Base-by-base conservation (phyloP, 2,113 vertebrate species). In the Dicaeum eximium region DNA sequence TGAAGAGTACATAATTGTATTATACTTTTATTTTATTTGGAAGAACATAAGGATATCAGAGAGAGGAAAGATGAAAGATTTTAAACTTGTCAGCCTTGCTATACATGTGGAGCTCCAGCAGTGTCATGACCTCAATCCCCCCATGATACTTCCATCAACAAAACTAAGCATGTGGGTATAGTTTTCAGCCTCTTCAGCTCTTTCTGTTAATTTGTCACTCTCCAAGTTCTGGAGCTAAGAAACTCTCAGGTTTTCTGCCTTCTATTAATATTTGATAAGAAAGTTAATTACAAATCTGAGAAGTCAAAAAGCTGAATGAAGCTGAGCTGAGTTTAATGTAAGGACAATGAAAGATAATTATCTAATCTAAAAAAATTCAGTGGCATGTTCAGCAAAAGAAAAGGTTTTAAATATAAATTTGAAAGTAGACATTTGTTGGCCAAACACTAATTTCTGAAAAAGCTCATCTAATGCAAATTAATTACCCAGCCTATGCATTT, bases 281-380 rank as follows among this genome's bases (percentile, higher is more conserved):
- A 90, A 74, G 45, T 69, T 90, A 81, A 75, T 92, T 96, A 80
- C 9, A 66, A 88, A 54, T 66, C 24, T 79, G 65, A 38, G 3
- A 93, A 87, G 47, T 33, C 3, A 78, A 82, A 72, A 72, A 47
- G 28, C 50, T 60, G 47, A 92, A 88, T 66, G 33, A 94, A 56
- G 24, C 13, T 88, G 35, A 93, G 27, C 15, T 86, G 35, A 75
- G 54, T 83, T 89, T 90, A 65, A 85, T 50, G 33, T 62, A 86
- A 95, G 35, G n/a, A 90, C 77, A 92, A 94, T 51, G 44, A 65
- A 58, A 80, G 50, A 45, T 66, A 85, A 92, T 94, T 90, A 30
- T 44, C 33, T 79, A 56, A 71, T 70, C 73, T 78, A 56, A 80
- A 58, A 28, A 94, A 90, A 88, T 82, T 90, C 28, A 62, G 20